Evolutionary conservation across 2,797 vertebrate species (phyloP).

Genomic region (Macropus fuliginosus): DNA sequence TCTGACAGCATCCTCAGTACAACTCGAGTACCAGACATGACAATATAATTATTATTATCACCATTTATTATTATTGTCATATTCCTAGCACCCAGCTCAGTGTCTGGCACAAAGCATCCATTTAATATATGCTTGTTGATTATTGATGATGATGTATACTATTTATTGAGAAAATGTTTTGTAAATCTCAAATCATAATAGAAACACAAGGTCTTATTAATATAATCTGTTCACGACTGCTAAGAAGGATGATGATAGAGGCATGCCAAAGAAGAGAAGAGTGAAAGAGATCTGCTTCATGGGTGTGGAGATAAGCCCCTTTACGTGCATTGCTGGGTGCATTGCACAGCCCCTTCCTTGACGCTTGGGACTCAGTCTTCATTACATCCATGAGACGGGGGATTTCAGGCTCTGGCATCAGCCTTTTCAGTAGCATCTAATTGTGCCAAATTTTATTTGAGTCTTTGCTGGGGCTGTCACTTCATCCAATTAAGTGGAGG

Average conservation of each 20-base stretch:
- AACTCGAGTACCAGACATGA: not conserved
- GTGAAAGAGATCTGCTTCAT: not conserved
- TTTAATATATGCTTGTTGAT: not conserved
- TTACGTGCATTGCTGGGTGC: not conserved
- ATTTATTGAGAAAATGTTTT: not conserved
- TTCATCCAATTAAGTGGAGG: slow-evolving; percentile 76
- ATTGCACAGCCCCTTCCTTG: not conserved
- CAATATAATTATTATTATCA: not conserved
- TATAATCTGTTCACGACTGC: not conserved
- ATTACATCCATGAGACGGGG: not conserved
- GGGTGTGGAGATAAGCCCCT: not conserved
- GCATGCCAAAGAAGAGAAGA: not conserved
- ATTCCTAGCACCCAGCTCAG: not conserved
- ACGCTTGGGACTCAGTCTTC: not conserved
- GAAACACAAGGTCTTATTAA: not conserved
- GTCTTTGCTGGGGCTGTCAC: slow-evolving; percentile 72
- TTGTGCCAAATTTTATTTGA: slow-evolving; percentile 74
- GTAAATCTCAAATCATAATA: not conserved
- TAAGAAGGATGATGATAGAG: not conserved
- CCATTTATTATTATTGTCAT: not conserved
- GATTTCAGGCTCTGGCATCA: slow-evolving; percentile 41
- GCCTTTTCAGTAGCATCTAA: slow-evolving; percentile 60
- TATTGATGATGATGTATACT: not conserved
- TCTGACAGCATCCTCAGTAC: not conserved
- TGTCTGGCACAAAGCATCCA: not conserved